A percentile compares a stretch with the other conserved stretches of the same genome.
phyloP scores from a whole-genome alignment of 2,888 invertebrate genomes.

The Heterodera filipjevi region DNA sequence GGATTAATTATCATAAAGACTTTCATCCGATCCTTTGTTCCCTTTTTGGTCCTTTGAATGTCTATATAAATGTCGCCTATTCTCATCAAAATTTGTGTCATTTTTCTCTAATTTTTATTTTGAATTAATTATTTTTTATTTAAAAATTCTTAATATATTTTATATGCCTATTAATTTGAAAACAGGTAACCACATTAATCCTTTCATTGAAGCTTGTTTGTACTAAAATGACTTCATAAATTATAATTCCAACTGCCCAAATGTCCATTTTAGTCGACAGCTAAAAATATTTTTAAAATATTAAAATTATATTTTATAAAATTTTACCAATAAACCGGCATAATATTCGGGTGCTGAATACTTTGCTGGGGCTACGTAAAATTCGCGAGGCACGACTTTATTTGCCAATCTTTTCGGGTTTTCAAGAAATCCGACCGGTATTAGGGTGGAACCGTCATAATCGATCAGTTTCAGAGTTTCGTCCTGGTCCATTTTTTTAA shows the following conservation, averaged over 20 bases:
- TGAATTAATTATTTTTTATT: neutral
- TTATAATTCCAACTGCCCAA: neutral
- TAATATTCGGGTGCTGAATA: neutral
- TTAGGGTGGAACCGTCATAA: neutral
- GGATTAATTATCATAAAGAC: neutral
- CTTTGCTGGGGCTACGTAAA: neutral
- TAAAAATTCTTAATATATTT: neutral
- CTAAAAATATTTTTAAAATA: neutral
- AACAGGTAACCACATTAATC: neutral
- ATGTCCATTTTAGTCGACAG: neutral
- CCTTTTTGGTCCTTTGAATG: neutral
- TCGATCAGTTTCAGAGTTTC: conserved; percentile 4
- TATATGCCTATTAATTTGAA: neutral
- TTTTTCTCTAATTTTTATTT: neutral
- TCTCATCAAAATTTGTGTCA: neutral
- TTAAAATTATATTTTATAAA: neutral
- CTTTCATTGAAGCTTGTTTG: neutral
- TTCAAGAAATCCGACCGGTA: neutral
- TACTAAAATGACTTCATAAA: neutral
- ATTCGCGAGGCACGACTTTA: neutral
- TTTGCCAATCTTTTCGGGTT: neutral
- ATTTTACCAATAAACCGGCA: neutral
- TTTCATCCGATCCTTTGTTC: neutral
- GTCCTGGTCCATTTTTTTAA: neutral
- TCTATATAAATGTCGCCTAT: neutral